Base-by-base conservation (phyloP, 1,140 invertebrate genomes). In the Tetramorium parvispinum region DNA sequence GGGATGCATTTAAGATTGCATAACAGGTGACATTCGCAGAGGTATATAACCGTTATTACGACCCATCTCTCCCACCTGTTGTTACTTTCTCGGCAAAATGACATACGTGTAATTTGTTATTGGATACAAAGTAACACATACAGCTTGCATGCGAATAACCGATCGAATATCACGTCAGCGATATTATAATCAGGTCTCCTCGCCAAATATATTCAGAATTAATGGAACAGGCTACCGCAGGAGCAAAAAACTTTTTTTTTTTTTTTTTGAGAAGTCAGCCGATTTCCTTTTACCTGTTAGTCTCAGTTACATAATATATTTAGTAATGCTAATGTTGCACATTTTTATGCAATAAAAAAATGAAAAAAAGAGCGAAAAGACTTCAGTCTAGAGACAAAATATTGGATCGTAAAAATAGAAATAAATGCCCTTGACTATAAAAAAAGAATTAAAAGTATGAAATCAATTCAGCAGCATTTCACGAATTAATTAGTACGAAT, bases 1-100 rank as follows among this genome's bases (percentile, higher is more conserved):
- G 24, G 11, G 27, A 37, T 43, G 71, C 70, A 81, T 83, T 78
- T 68, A 86, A 66, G 24, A 66, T 89, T 89, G 66, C 59, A 49
- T 87, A 89, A 87, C 43, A n/a, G 40, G 24, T 70, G 32, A 51
- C 13, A 73, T 77, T 43, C 11, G 18, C 6, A 66, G 51, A 89
- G 37, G 37, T 63, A 11, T 46, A 46, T 46, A 24, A 65, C 53
- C 68, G 51, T 85, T 75, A 65, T 88, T 83, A 73, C 46, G 57
- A 65, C 53, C 43, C n/a, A 65, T n/a, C 63, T 85, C 43, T 77
- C 46, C 57, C 13, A 77, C 59, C 43, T 78, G 37, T 43, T 40
- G 27, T 65, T 65, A 65, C 82, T 78, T 85, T 78, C 73, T 78
- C 59, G 59, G 18, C 16, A 21, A 85, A 77, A 85, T 63, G 59